These are phyloP conservation scores for Sinosuthora webbiana DNA, from an alignment of 2,113 vertebrate genomes.

Conservation along the genomic window DNA sequence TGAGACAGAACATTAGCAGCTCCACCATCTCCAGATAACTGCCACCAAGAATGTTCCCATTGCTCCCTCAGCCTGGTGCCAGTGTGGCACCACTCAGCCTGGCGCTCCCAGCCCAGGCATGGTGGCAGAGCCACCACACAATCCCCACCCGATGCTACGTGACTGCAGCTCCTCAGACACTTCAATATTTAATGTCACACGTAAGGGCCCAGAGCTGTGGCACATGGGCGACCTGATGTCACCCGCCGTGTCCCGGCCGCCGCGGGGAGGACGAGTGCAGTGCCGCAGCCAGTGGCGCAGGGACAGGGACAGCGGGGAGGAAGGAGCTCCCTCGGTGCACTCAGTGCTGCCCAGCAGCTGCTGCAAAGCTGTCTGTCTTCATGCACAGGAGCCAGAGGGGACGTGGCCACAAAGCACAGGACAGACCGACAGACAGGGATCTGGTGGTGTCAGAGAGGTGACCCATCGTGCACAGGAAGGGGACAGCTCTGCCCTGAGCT, in stretches of 20 bases:
- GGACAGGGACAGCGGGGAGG: neutral
- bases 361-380: rapidly evolving
- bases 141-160: neutral
- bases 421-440: rapidly evolving
- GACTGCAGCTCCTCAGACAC: neutral
- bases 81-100: neutral
- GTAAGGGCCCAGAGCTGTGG: neutral
- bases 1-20: neutral
- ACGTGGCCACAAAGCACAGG: neutral
- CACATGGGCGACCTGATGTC: neutral
- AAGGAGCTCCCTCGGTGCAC: no score
- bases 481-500: neutral
- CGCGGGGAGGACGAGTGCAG: rapidly evolving
- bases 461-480: rapidly evolving
- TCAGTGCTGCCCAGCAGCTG: neutral
- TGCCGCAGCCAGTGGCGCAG: rapidly evolving
- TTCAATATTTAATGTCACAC: neutral
- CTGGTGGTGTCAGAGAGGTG: rapidly evolving
- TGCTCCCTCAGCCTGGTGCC: neutral
- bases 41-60: rapidly evolving
- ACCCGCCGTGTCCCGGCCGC: neutral
- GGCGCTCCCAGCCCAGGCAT: rapidly evolving
- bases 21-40: rapidly evolving
- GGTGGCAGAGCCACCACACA: neutral
- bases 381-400: rapidly evolving